Evolutionary conservation across 2,888 invertebrate species (phyloP).

Genomic region (Mechanitis mazaeus): DNA sequence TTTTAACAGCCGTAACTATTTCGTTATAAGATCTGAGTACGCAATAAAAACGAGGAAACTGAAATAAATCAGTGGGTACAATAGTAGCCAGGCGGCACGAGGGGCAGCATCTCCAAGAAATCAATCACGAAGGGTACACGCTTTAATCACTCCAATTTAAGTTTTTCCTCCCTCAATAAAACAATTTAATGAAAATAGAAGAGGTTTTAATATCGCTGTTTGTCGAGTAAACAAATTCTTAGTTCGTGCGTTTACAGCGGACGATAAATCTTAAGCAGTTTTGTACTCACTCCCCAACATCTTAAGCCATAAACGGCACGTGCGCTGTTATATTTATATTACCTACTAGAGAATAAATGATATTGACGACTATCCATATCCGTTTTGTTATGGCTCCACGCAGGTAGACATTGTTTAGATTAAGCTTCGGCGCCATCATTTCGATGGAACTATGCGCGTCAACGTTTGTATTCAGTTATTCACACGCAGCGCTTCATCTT

Average conservation of each 20-base stretch:
- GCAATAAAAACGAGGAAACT: constrained; percentile 73
- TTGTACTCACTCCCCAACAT: constrained; percentile 56
- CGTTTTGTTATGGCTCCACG: constrained; percentile 41
- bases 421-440: constrained; percentile 37
- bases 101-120: constrained; percentile 46
- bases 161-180: constrained; percentile 61
- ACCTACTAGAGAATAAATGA: constrained; percentile 58
- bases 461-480: constrained; percentile 64
- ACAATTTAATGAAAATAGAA: constrained; percentile 67
- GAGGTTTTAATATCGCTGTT: constrained; percentile 60
- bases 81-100: constrained; percentile 40
- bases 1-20: constrained; percentile 76
- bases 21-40: constrained; percentile 74
- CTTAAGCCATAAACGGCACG: constrained; percentile 64
- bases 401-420: constrained; percentile 42
- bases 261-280: constrained; percentile 62
- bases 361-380: constrained; percentile 46
- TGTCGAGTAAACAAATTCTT: constrained; percentile 58
- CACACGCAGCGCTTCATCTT: constrained; percentile 53
- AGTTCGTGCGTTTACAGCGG: constrained; percentile 54
- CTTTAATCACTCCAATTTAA: constrained; percentile 68
- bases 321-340: constrained; percentile 59
- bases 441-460: constrained; percentile 44
- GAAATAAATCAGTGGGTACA: constrained; percentile 71
- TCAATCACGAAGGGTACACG: constrained; percentile 58